These are phyloP conservation scores for Australoheros facetus DNA, from an alignment of 2,797 vertebrate species.

Conservation along the genomic window DNA sequence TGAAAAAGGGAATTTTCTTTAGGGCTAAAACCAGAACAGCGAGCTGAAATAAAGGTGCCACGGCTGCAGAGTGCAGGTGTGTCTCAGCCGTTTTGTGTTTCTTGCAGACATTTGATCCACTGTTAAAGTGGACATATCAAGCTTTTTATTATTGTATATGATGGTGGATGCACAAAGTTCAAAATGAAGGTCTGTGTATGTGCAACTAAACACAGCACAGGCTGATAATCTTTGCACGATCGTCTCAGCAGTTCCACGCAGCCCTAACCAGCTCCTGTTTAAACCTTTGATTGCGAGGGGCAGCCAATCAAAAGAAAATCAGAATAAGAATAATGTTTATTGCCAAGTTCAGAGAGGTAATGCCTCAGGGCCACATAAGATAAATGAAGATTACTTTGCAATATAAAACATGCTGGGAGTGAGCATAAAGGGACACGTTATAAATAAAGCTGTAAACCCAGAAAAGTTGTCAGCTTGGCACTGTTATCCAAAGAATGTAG, in stretches of 20 bases:
- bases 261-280: not conserved
- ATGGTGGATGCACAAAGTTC: not conserved
- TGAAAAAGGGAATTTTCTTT: not conserved
- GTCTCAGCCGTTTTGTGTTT: not conserved
- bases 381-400: not conserved
- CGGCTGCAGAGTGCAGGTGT: not conserved
- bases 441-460: not conserved
- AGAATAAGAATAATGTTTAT: too few species aligned
- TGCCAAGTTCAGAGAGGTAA: too few species aligned
- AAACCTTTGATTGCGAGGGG: not conserved
- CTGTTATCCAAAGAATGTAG: not conserved
- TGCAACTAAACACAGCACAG: not conserved
- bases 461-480: not conserved
- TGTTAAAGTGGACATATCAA: not conserved
- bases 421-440: not conserved
- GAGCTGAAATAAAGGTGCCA: not conserved
- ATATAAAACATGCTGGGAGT: not conserved
- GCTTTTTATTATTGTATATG: not conserved
- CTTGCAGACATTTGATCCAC: not conserved
- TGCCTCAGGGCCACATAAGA: not conserved
- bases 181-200: not conserved
- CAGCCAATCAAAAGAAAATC: not conserved
- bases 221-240: not conserved
- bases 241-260: too few species aligned
- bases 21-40: not conserved